Base-by-base conservation (phyloP, 37 sponge, comb jelly and placozoan genomes). In the Beroe ovata region DNA sequence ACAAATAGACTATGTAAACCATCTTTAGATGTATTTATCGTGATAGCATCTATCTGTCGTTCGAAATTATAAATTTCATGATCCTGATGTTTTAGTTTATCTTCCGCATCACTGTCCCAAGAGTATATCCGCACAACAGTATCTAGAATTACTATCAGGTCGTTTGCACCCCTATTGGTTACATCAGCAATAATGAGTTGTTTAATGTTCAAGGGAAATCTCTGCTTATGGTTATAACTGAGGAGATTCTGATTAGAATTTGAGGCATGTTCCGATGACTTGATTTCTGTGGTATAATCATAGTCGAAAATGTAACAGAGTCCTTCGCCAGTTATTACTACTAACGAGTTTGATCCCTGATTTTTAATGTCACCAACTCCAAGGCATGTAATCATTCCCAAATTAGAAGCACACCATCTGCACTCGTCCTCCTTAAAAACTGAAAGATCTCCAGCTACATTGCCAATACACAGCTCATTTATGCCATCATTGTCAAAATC, bases 241-340 rank as follows among this genome's bases (percentile, higher is more conserved):
- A 42, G 54, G 14, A 26, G 26, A 42, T 77, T 77, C 34, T 66
- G 25, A 66, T 33, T 32, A 14, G 16, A 11, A 11, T 66, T 37
- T 30, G 25, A 30, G 16, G 36, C 1, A 19, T 29, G 25, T 16
- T 77, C 84, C 3, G 84, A 40, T 42, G 84, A 77, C 28, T 41
- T 41, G 21, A 42, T 20, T 23, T 77, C 84, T 6, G 20, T 16
- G 41, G 8, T 77, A 4, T 77, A 42, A 16, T 77, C 84, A 77
- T 77, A 35, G 33, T 77, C 84, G 38, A 40, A 77, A 42, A 77
- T 77, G 84, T 77, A 77, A 23, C 84, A 77, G 1, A 77, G 84
- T 25, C 84, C 84, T 54, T 77, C 84, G 18, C 84, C 84, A 77
- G 84, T 77, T 23, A 77, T 77, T n/a, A 77, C 84, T 8, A 77